Conservation (phyloP, 2,113 vertebrate species). For the Stegostoma tigrinum region DNA sequence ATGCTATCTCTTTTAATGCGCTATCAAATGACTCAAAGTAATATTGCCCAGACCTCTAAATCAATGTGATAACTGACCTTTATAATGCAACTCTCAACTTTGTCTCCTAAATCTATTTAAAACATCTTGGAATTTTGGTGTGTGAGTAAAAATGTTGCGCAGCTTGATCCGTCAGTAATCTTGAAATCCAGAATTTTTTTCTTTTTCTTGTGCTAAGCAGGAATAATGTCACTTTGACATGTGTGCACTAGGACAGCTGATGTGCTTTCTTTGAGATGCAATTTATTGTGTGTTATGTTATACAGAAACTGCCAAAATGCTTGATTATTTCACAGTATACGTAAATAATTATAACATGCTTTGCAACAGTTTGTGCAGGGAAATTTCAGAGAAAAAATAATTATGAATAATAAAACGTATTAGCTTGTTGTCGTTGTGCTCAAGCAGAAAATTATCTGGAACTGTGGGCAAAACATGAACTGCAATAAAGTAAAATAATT, state of each 20-base stretch:
- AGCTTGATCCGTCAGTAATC: neutral
- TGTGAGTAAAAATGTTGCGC: neutral
- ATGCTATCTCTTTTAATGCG: slow-evolving; percentile 35
- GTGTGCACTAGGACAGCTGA: slow-evolving; percentile 22
- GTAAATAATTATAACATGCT: neutral
- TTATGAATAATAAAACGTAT: slow-evolving; percentile 4
- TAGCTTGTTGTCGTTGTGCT: slow-evolving; percentile 3
- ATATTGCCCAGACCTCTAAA: slow-evolving; percentile 35
- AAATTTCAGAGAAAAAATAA: neutral
- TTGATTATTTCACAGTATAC: slow-evolving; percentile 26
- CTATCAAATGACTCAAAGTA: slow-evolving; percentile 36
- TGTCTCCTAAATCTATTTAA: slow-evolving; percentile 31
- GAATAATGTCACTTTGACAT: slow-evolving; percentile 30
- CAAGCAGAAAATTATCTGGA: slow-evolving; percentile 8
- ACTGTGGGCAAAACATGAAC: neutral
- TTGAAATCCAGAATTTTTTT: slow-evolving; percentile 4
- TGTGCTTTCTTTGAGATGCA: slow-evolving; percentile 24
- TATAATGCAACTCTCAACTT: slow-evolving; percentile 34
- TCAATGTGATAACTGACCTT: slow-evolving; percentile 36
- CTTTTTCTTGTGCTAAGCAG: slow-evolving; percentile 8
- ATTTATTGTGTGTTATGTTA: slow-evolving; percentile 15
- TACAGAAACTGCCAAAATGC: slow-evolving; percentile 21
- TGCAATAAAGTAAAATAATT: slow-evolving; percentile 33
- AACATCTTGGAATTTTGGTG: slow-evolving; percentile 17
- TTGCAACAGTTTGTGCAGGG: slow-evolving; percentile 1